phyloP scores from a whole-genome alignment of 2,888 invertebrate species.

The Campopleginae sp. region DNA sequence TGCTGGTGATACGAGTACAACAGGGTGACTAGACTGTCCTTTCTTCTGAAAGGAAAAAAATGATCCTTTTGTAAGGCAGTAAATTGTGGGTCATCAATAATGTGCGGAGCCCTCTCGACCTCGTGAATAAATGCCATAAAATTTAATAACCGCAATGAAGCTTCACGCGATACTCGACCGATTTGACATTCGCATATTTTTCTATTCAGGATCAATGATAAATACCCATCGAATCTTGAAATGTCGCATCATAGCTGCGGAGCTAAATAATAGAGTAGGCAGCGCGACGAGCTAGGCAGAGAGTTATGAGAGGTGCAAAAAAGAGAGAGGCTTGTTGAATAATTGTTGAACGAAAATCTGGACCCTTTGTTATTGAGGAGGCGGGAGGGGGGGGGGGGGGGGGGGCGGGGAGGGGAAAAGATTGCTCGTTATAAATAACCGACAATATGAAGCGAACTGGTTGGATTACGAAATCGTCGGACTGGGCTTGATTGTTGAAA shows the following conservation, averaged over 20 bases:
- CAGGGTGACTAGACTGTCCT: constrained; percentile 43
- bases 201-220: constrained; percentile 47
- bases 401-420: no score
- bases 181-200: constrained; percentile 56
- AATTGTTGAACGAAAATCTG: constrained; percentile 45
- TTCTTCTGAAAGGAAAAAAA: constrained; percentile 46
- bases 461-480: not conserved
- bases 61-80: constrained; percentile 48
- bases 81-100: constrained; percentile 62
- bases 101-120: constrained; percentile 22
- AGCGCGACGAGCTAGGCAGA: not conserved
- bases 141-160: constrained; percentile 70
- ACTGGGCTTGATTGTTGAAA: not conserved
- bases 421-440: constrained; percentile 34
- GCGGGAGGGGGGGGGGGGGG: no score
- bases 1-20: constrained; percentile 14
- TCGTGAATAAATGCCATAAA: constrained; percentile 65
- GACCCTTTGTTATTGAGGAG: constrained; percentile 45
- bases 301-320: constrained; percentile 25
- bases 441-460: constrained; percentile 3
- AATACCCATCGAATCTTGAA: constrained; percentile 59
- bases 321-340: constrained; percentile 44
- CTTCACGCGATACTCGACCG: constrained; percentile 36
- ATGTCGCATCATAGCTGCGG: constrained; percentile 49
- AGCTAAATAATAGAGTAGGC: constrained; percentile 58